phyloP scores from a whole-genome alignment of 2,797 vertebrate species.

The Danionella dracula region DNA sequence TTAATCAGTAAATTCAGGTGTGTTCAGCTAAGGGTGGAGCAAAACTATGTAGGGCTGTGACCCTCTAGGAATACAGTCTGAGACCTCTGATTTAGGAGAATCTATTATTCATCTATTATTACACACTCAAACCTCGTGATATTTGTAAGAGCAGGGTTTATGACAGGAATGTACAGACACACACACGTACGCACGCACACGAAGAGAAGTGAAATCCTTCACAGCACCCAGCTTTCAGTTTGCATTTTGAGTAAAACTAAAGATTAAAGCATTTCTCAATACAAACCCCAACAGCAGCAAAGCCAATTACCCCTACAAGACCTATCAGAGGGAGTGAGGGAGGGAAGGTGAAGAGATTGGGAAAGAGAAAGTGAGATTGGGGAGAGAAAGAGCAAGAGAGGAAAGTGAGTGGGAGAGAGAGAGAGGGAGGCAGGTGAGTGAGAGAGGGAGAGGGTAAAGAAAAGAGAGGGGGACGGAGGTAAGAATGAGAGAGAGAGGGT shows the following conservation, averaged over 20 bases:
- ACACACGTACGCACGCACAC: conserved; percentile 21
- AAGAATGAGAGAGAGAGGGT: background rate
- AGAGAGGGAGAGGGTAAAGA: background rate
- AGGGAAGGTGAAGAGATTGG: background rate
- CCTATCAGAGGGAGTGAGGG: conserved; percentile 18
- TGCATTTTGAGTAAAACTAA: conserved; percentile 66
- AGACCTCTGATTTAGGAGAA: conserved; percentile 9
- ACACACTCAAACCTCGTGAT: conserved; percentile 26
- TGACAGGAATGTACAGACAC: conserved; percentile 10
- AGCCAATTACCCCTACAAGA: conserved; percentile 65
- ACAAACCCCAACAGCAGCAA: conserved; percentile 54
- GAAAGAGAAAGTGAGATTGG: background rate
- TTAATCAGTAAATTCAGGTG: too few species aligned
- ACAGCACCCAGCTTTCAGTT: conserved; percentile 58
- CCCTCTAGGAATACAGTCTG: too few species aligned
- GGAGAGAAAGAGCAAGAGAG: conserved; percentile 8
- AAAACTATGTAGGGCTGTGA: too few species aligned
- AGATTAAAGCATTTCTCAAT: conserved; percentile 68
- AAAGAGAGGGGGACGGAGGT: background rate
- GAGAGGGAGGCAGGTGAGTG: background rate
- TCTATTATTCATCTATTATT: conserved; percentile 25
- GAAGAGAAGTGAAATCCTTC: conserved; percentile 40
- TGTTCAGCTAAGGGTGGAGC: too few species aligned
- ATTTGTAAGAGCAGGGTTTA: conserved; percentile 25
- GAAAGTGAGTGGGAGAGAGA: background rate